A percentile compares a stretch with the other conserved stretches of the same genome.
Evolutionary conservation across 2,888 invertebrate genomes (phyloP).

Genomic region (Thymelicus lineola): DNA sequence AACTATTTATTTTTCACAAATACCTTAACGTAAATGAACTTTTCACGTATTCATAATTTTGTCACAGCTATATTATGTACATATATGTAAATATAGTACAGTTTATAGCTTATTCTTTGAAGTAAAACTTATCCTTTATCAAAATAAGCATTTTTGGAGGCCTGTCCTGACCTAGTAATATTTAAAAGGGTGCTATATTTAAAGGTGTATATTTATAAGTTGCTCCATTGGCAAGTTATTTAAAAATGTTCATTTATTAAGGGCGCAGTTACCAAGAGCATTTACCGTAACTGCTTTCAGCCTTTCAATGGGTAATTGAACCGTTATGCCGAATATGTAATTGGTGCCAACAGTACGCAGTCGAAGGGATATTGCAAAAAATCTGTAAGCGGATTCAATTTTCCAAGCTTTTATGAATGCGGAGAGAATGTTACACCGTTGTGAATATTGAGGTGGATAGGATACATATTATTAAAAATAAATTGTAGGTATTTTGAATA

Average conservation of each 20-base stretch:
- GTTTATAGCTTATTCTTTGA: no score
- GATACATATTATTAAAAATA: slow-evolving; percentile 1
- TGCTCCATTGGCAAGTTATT: background rate
- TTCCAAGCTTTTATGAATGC: slow-evolving; percentile 27
- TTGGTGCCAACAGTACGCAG: slow-evolving; percentile 25
- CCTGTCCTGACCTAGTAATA: no score
- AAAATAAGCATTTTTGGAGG: no score
- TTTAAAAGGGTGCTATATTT: no score
- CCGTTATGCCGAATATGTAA: slow-evolving; percentile 29
- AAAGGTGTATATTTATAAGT: no score
- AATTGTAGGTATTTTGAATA: background rate
- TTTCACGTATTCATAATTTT: no score
- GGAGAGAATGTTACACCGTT: slow-evolving; percentile 17
- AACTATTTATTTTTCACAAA: no score
- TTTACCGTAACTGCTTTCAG: slow-evolving; percentile 6
- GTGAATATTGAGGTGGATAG: slow-evolving; percentile 3
- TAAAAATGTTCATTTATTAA: background rate
- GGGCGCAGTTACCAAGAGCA: background rate
- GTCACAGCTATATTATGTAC: no score
- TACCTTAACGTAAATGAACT: no score
- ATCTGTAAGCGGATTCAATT: slow-evolving; percentile 30
- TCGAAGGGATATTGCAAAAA: slow-evolving; percentile 30
- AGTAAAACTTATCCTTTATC: no score
- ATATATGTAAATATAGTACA: no score
- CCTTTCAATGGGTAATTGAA: slow-evolving; percentile 23